Percentiles rank a stretch among this genome's conserved stretches.
phyloP scores from a whole-genome alignment of 2,888 invertebrate species.

The Ochropleura plecta region DNA sequence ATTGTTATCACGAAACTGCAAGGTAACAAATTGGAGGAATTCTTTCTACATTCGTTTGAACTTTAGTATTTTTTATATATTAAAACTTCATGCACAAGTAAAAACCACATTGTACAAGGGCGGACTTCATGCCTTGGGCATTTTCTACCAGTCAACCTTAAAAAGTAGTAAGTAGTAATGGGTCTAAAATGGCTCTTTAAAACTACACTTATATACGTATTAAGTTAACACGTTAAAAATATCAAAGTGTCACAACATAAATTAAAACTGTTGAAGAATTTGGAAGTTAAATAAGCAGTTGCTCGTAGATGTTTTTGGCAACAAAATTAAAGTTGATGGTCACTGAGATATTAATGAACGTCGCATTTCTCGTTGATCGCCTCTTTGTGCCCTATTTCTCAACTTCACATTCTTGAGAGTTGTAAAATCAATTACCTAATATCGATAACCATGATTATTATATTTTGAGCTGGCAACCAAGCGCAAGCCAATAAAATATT shows the following conservation, averaged over 20 bases:
- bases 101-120: too few relatives aligned
- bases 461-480: neutral
- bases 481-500: too few relatives aligned
- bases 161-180: too few relatives aligned
- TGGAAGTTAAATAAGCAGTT: neutral
- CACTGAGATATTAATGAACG: neutral
- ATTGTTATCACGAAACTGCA: too few relatives aligned
- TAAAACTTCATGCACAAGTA: too few relatives aligned
- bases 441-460: neutral
- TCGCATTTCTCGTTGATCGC: neutral
- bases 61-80: neutral
- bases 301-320: neutral
- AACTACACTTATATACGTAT: too few relatives aligned
- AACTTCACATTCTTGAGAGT: constrained; percentile 5
- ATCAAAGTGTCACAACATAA: neutral
- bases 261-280: neutral
- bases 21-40: neutral
- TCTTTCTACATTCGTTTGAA: neutral
- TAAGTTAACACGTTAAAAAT: too few relatives aligned
- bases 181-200: too few relatives aligned
- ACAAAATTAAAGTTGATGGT: constrained; percentile 5
- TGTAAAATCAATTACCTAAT: neutral
- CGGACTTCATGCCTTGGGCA: too few relatives aligned
- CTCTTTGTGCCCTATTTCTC: neutral
- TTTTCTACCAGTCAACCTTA: too few relatives aligned